Evolutionary conservation across 2,797 vertebrate species (phyloP), one percentile per base, ranked within the genome.

Genomic region (Vespertilio murinus): DNA sequence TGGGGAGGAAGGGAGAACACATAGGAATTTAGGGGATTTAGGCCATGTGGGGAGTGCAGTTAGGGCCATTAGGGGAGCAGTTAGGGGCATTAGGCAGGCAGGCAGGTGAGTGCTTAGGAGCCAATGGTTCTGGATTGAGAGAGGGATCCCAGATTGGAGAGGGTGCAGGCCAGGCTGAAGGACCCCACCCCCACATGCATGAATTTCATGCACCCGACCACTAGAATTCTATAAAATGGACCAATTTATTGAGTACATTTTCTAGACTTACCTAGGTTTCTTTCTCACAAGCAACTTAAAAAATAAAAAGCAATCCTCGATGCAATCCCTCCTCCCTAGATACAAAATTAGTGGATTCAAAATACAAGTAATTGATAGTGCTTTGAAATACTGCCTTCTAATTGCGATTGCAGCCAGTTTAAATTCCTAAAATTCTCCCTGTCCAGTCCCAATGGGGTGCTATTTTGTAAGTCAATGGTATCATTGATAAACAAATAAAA

Each of bases 401-500:
- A 90, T 61, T 61, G 77, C 6, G 16, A 88, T 23, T 77, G 22
- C 6, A 92, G 12, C 13, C 38, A 61, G 49, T 81, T 90, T 74
- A 80, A 94, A 95, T 77, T 92, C 28, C 23, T 49, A 6, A 79
- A 93, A 94, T 91, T 92, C 52, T 42, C 40, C 87, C 75, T 79
- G 33, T 89, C n/a, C 59, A 70, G 47, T 90, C 14, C 33, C 73
- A 79, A 94, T 30, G 79, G 84, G 47, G 71, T 47, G 16, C 8
- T 65, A 93, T 94, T 88, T 79, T 94, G 11, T 30, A 95, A 85
- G 75, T 90, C 70, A 65, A 40, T 61, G 25, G 28, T 89, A 95
- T 87, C 70, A 87, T 84, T 77, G 94, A 87, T 45, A 94, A 88
- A 83, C 65, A 93, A 90, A 90, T 71, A 45, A 93, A 90, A 96